Base-by-base conservation (phyloP, 2,888 invertebrate genomes). In the Drosophila demipolita region DNA sequence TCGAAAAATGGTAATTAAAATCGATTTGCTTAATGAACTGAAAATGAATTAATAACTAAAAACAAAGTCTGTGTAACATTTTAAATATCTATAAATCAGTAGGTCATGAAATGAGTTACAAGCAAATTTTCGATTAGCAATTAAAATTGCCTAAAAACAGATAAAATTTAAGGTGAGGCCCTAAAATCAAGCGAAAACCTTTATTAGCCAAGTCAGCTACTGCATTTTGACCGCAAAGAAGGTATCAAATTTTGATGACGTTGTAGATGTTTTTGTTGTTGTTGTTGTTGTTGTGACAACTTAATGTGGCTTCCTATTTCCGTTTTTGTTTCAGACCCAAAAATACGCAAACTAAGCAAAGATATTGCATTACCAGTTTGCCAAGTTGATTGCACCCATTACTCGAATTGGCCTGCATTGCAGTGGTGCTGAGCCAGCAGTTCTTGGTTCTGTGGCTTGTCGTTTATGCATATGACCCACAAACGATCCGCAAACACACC, bases 221-320 rank as follows among this genome's bases (percentile, higher is more conserved):
- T 55, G 49, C 7, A 45, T 11, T 49, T n/a, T 11, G 9, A 1
- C 35, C 6, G 23, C 32, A n/a, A 20, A 23, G 7, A 42, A 26
- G 32, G n/a, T 40, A 62, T 33, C 4, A n/a, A 32, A 36, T 58
- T 57, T 36, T 20, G 60, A 66, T 68, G 77, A 71, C 66, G 60
- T 63, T 58, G 68, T 35, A 23, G 23, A 23, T 1, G n/a, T n/a
- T n/a, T n/a, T 64, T 59, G 54, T 62, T 60, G 67, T 32, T 53
- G 23, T 40, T 54, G 23, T 23, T 45, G 23, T 2, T 23, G 29
- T 35, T 33, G 15, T 26, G 33, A 6, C 55, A 55, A 77, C 63
- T 62, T 63, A 62, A 36, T 68, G 73, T 20, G 89, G 89, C 78
- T 87, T 88, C 87, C 87, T 80, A 78, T 87, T 90, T 88, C 87